Base-by-base conservation (phyloP, 2,113 vertebrate genomes). In the Mola mola region DNA sequence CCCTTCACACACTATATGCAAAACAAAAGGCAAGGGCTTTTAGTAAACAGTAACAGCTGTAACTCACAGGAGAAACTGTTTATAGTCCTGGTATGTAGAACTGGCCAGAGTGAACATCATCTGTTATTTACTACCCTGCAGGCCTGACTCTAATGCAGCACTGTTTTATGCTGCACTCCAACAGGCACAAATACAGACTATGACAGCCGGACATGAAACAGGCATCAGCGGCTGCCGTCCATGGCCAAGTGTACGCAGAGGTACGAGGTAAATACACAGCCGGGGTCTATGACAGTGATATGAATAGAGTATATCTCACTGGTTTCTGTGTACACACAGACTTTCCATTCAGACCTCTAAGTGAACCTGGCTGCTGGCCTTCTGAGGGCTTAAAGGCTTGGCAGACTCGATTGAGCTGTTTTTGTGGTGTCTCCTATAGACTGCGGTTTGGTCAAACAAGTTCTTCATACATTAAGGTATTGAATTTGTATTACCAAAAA, bases 41-140 rank as follows among this genome's bases (percentile, higher is more conserved):
- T 84, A 90, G 87, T 87, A 90, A 90, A 90, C 78, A 60, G 74
- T 75, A 90, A 90, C 78, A 60, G 74, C 76, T 22, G 81, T 88
- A 84, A 90, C 83, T 90, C 87, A 87, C 26, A 25, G n/a, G 64
- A 24, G 57, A 77, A 81, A 74, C 46, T 90, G 89, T 90, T 90
- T 90, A 83, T 80, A 87, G 79, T 51, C 2, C 71, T 62, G 84
- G 81, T 82, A 87, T 89, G 87, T 71, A 85, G 85, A 83, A 75
- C 84, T 82, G 81, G 85, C 79, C 72, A 43, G 60, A 61, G 66
- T 58, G 77, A 83, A 82, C 70, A 81, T 87, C 70, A 72, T 87
- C 64, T 68, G 84, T 89, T 89, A 86, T 88, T 89, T 89, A 90
- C 86, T 79, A 75, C 70, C 72, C 71, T 17, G 58, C 43, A 2